Evolutionary conservation across 1,140 invertebrate genomes (phyloP).

Genomic region (Zaprionus capensis): DNA sequence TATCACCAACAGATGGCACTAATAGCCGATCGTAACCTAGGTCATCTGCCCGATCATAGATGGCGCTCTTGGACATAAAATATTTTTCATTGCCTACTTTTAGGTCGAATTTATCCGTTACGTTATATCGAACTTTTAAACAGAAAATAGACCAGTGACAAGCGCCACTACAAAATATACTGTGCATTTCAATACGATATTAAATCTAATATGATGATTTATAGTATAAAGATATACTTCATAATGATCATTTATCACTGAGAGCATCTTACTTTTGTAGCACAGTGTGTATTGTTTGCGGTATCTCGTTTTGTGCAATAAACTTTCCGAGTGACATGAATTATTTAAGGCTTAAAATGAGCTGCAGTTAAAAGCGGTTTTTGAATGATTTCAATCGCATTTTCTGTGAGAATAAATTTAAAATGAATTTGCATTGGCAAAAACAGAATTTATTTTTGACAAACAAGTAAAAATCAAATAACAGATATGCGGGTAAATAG

Average conservation of each 20-base stretch:
- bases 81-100: too few species aligned
- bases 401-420: background rate
- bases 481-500: background rate
- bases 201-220: too few species aligned
- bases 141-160: too few species aligned
- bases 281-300: slow-evolving; percentile 10
- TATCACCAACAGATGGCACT: too few species aligned
- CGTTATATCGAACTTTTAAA: too few species aligned
- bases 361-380: slow-evolving; percentile 1
- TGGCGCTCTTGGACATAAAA: too few species aligned
- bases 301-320: slow-evolving; percentile 30
- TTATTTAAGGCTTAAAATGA: slow-evolving; percentile 14
- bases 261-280: background rate
- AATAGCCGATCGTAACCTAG: too few species aligned
- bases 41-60: too few species aligned
- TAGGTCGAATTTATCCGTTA: too few species aligned
- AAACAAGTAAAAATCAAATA: background rate
- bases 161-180: too few species aligned
- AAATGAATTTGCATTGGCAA: slow-evolving; percentile 7
- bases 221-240: background rate
- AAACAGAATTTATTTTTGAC: slow-evolving; percentile 1
- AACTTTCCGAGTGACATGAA: slow-evolving; percentile 48
- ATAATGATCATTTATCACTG: background rate
- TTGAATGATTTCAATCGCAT: slow-evolving; percentile 12
- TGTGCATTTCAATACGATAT: background rate